Percentiles rank a stretch among this genome's conserved stretches.
These are phyloP conservation scores for Microplitis deprimator DNA, from an alignment of 2,888 invertebrate genomes.

Conservation along the genomic window DNA sequence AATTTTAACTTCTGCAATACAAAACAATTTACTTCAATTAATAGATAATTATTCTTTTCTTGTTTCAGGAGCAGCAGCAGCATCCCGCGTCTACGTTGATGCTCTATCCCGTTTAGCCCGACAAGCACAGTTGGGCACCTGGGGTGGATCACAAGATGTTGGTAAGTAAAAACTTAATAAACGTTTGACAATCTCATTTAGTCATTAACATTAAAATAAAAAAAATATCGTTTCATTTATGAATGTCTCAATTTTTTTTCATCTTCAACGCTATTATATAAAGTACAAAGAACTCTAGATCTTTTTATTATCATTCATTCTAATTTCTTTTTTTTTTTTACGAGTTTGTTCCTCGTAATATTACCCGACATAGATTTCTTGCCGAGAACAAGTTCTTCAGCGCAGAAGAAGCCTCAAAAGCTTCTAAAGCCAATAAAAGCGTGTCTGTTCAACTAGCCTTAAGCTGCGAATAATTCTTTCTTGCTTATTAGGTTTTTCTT, in stretches of 20 bases:
- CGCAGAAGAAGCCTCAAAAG: constrained; percentile 51
- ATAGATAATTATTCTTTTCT: neutral
- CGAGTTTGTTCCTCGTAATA: neutral
- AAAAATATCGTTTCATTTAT: neutral
- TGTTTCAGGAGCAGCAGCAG: constrained; percentile 86
- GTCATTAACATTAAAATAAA: constrained; percentile 10
- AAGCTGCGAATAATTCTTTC: constrained; percentile 49
- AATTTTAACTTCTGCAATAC: neutral
- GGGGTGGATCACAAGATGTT: constrained; percentile 92
- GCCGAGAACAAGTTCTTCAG: neutral
- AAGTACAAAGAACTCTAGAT: neutral
- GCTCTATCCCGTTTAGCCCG: constrained; percentile 89
- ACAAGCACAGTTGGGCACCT: constrained; percentile 91
- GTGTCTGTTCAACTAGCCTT: constrained; percentile 54
- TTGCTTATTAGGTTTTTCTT: constrained; percentile 21
- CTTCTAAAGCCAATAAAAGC: constrained; percentile 65
- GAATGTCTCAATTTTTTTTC: neutral
- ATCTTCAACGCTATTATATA: neutral
- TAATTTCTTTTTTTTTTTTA: constrained; percentile 6
- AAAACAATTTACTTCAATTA: neutral
- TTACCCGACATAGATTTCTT: constrained; percentile 19
- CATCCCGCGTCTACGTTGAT: constrained; percentile 89
- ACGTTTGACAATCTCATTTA: constrained; percentile 36
- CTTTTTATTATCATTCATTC: constrained; percentile 6
- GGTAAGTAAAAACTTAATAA: constrained; percentile 76